These are phyloP conservation scores for Pherbina coryleti DNA, from an alignment of 2,888 invertebrate species.

Conservation along the genomic window DNA sequence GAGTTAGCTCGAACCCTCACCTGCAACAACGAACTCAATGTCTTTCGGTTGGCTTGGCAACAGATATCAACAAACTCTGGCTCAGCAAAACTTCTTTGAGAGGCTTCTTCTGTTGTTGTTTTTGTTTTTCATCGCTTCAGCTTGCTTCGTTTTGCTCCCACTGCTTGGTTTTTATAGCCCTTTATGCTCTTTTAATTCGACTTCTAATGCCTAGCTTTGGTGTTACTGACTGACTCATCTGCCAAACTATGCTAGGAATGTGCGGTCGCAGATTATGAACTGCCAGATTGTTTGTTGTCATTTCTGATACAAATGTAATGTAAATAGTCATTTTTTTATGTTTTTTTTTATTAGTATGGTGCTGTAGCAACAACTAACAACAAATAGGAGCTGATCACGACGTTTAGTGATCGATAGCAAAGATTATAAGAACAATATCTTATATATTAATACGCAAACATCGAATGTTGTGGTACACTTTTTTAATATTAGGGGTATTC, in stretches of 20 bases:
- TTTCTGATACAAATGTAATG: too few species aligned
- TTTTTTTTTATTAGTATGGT: too few species aligned
- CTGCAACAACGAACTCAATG: neutral
- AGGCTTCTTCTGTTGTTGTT: neutral
- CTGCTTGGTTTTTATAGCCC: neutral
- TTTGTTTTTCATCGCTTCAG: neutral
- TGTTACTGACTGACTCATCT: conserved; percentile 16
- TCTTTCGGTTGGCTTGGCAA: conserved; percentile 2
- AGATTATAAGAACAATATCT: too few species aligned
- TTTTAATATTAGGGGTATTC: too few species aligned
- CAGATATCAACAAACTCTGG: conserved; percentile 5
- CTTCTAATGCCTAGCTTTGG: conserved; percentile 1
- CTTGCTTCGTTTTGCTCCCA: neutral
- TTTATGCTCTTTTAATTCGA: conserved; percentile 8
- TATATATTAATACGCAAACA: too few species aligned
- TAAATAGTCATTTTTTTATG: too few species aligned
- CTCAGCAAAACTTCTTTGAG: neutral
- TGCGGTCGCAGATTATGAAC: neutral
- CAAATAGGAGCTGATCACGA: too few species aligned
- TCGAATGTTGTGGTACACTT: too few species aligned
- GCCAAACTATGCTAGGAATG: neutral
- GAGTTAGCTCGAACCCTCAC: neutral
- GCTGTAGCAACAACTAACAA: too few species aligned
- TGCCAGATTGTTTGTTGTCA: conserved; percentile 1
- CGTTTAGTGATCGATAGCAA: too few species aligned